A percentile compares a stretch with the other conserved stretches of the same genome.
phyloP scores from a whole-genome alignment of 2,797 vertebrate species.

The Myotis pilosus region DNA sequence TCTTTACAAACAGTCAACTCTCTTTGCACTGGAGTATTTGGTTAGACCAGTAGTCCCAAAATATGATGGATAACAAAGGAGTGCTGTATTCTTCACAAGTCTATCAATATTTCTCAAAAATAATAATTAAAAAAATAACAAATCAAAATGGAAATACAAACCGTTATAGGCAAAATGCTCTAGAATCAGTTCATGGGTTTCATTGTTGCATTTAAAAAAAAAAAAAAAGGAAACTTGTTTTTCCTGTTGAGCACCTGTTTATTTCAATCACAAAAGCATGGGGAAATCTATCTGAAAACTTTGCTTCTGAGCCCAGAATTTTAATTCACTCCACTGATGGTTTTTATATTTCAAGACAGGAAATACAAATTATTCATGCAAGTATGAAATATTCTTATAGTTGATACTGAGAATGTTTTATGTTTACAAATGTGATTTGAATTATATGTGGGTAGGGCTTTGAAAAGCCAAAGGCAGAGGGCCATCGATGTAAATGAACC shows the following conservation, averaged over 20 bases:
- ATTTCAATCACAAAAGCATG: conserved; percentile 45
- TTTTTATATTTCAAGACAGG: conserved; percentile 41
- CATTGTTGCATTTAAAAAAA: not conserved
- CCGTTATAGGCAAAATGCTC: not conserved
- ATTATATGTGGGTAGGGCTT: not conserved
- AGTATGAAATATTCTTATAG: conserved; percentile 48
- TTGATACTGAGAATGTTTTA: conserved; percentile 14
- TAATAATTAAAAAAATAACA: not conserved
- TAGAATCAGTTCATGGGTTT: conserved; percentile 31
- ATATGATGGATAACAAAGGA: not conserved
- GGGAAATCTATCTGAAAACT: conserved; percentile 47
- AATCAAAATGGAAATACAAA: conserved; percentile 30
- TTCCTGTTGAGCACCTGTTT: conserved; percentile 36
- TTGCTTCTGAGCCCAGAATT: conserved; percentile 48
- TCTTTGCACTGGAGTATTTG: conserved; percentile 26
- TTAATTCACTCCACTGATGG: conserved; percentile 26
- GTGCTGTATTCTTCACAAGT: not conserved
- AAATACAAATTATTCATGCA: conserved; percentile 45
- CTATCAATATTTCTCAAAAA: not conserved
- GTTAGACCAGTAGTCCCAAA: not conserved
- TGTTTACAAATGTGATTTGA: conserved; percentile 46
- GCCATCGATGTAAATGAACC: not conserved
- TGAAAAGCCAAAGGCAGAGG: not conserved
- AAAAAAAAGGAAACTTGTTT: not conserved
- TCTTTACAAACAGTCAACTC: not conserved